These are phyloP conservation scores for Epizoanthus ramosus DNA, from an alignment of 92 coral and sea anemone species.

Conservation along the genomic window DNA sequence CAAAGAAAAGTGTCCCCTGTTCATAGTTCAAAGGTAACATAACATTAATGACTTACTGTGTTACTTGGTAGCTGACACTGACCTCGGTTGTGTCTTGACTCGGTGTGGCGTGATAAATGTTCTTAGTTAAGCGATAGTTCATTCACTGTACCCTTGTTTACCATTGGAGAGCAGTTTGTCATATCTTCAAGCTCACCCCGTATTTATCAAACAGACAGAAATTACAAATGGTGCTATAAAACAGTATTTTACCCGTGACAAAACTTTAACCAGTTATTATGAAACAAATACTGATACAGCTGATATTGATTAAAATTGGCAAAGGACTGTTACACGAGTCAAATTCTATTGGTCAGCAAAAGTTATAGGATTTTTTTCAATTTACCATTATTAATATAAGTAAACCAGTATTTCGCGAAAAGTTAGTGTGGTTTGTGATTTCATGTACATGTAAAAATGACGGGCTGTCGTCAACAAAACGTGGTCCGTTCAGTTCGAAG, in stretches of 20 bases:
- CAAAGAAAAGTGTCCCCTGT: conserved; percentile 17
- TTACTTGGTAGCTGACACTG: neutral
- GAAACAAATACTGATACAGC: neutral
- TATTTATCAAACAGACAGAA: neutral
- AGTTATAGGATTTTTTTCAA: no score
- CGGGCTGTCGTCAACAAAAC: no score
- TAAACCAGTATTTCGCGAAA: no score
- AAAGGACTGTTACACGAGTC: neutral
- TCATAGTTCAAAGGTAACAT: conserved; percentile 26
- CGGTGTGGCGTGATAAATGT: neutral
- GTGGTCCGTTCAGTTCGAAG: no score
- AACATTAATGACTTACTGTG: neutral
- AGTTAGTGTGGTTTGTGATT: no score
- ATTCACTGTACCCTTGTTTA: neutral
- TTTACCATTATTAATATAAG: no score
- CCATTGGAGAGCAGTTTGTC: neutral
- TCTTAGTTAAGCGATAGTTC: neutral
- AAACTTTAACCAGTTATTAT: neutral
- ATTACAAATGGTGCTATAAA: neutral
- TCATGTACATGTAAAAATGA: no score
- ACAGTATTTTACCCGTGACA: neutral
- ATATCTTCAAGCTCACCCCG: neutral
- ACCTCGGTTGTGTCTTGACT: neutral
- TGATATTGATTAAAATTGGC: neutral
- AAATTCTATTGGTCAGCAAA: neutral